Percentiles rank a stretch among this genome's conserved stretches.
Conservation (phyloP, 2,888 invertebrate species). For the Acanthosepion esculentum region DNA sequence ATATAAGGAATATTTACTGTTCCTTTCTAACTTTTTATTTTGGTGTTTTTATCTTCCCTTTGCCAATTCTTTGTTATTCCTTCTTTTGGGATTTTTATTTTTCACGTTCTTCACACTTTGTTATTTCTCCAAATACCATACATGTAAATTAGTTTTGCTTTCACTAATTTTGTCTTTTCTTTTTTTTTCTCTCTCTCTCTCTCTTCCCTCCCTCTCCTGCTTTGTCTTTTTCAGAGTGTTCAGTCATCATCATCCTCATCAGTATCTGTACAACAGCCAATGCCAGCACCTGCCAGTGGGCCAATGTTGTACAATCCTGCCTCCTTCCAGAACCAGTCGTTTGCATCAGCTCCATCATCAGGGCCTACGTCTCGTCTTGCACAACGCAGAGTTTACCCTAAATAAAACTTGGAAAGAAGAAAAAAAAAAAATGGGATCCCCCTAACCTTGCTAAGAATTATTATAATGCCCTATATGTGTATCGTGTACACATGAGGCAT, state of each 20-base stretch:
- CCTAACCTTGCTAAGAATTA: neutral
- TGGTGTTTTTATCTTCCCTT: neutral
- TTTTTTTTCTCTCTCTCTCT: neutral
- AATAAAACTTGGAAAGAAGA: constrained; percentile 50
- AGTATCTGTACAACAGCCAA: constrained; percentile 43
- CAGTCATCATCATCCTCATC: neutral
- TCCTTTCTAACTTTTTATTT: neutral
- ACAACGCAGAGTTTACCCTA: constrained; percentile 63
- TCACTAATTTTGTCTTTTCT: neutral
- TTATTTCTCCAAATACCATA: neutral
- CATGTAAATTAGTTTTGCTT: neutral
- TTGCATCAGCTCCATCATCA: constrained; percentile 79
- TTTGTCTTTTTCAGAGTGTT: neutral
- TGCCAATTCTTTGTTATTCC: neutral
- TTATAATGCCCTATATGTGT: neutral
- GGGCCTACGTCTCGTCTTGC: constrained; percentile 76
- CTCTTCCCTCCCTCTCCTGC: neutral
- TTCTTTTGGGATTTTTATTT: neutral
- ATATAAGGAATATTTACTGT: neutral
- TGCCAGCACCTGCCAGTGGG: constrained; percentile 51
- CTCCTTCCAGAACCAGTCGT: constrained; percentile 75
- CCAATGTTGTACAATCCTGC: constrained; percentile 71
- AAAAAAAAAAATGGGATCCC: neutral
- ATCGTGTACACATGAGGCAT: neutral
- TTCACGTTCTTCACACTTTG: neutral